Evolutionary conservation across 30 jellyfish, hydroid and myxozoan genomes (phyloP), one percentile per base, ranked within the genome.

Genomic region (Nemopilema nomurai): DNA sequence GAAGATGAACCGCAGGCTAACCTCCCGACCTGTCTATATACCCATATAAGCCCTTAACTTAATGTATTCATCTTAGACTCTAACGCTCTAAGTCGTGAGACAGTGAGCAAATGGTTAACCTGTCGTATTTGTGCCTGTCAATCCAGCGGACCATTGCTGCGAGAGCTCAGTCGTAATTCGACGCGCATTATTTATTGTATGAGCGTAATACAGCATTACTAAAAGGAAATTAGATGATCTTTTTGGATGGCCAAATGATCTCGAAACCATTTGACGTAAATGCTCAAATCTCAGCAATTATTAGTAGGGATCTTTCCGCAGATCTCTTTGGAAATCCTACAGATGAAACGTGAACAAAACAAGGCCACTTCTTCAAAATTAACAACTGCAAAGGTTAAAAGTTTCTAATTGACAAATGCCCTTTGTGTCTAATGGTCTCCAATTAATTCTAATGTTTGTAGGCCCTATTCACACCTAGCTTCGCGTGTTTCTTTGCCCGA

Each of bases 51-150:
- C 83, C 83, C 50, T 67, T 73, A 73, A 31, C 69, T 73, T 73
- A 73, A 73, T 73, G 83, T 73, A 73, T 73, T 73, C 83, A 73
- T 73, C 83, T 73, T 73, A 73, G 83, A 29, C 50, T 73, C 51
- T 73, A 73, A 73, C 83, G 33, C 83, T 49, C 51, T 73, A 73
- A 73, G 69, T 69, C 83, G 69, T 18, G 21, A 19, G 83, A 73
- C 83, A 30, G 69, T 28, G n/a, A 33, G 50, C 41, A 33, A 16
- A 69, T 23, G 23, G 69, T 25, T 30, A 66, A 73, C 83, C 33
- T 73, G 69, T 41, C 69, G 19, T 31, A 49, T 73, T 30, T 73
- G 20, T 73, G 27, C 51, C 23, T 22, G 71, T 73, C 32, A 31
- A 33, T 41, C 83, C 83, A 7, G 24, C 3, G 22, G 50, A 24